Evolutionary conservation across 1,140 invertebrate species (phyloP).

Genomic region (Phymastichus coffea): DNA sequence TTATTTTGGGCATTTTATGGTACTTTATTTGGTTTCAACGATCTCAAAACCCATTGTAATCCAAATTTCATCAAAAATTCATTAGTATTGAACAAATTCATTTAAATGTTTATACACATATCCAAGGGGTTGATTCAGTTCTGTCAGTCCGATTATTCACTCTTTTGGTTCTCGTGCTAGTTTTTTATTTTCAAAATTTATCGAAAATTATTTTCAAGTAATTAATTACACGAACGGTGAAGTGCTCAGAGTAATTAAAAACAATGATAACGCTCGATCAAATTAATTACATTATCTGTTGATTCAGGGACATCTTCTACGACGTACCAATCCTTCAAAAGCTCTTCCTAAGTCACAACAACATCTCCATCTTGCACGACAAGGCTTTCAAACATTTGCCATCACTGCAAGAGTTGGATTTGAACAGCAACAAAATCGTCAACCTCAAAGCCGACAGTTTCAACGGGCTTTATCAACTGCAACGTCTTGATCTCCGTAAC

Average conservation of each 20-base stretch:
- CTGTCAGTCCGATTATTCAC: too few species aligned
- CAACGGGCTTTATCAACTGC: slow-evolving; percentile 65
- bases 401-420: slow-evolving; percentile 66
- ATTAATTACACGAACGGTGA: too few species aligned
- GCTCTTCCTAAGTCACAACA: slow-evolving; percentile 69
- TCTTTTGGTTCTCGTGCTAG: too few species aligned
- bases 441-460: slow-evolving; percentile 71
- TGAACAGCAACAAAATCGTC: slow-evolving; percentile 70
- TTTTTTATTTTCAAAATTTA: too few species aligned
- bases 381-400: slow-evolving; percentile 68
- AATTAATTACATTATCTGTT: neutral
- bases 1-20: too few species aligned
- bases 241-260: neutral
- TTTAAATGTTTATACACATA: too few species aligned
- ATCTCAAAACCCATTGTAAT: too few species aligned
- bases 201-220: too few species aligned
- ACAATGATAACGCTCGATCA: neutral
- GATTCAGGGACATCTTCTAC: slow-evolving; percentile 63
- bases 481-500: slow-evolving; percentile 65
- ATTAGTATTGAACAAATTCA: slow-evolving; percentile 5
- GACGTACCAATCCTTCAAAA: slow-evolving; percentile 68
- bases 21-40: too few species aligned
- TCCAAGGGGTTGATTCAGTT: too few species aligned
- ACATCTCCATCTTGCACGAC: slow-evolving; percentile 71
- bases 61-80: too few species aligned